Base-by-base conservation (phyloP, 2,113 vertebrate genomes). In the Zosterops lateralis region DNA sequence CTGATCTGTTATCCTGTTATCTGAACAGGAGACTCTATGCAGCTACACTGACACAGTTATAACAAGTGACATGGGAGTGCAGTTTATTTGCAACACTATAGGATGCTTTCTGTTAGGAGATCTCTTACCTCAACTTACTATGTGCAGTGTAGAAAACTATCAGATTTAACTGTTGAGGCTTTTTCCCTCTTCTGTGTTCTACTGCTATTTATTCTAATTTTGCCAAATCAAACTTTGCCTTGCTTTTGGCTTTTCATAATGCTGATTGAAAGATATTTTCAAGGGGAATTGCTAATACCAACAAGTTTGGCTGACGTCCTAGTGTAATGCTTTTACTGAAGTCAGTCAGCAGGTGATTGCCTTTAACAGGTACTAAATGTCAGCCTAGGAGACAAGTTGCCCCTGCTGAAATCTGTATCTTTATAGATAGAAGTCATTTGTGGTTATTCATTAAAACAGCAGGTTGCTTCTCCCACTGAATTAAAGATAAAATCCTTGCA, bases 381-480 rank as follows among this genome's bases (percentile, higher is more conserved):
- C 83, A 93, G 29, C 79, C 62, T 77, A 77, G 66, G 72, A 95
- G 82, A 91, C 51, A 73, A 88, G 89, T 42, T 93, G 60, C 29
- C 34, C 62, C 79, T 21, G 19, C 45, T 84, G 95, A 95, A 96
- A 96, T 93, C 87, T 95, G 67, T 95, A 88, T 58, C 34, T 26
- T 38, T 38, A 38, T 38, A 38, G 38, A 38, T 4, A 87, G 72
- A 31, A 83, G 74, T 73, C 42, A 54, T 92, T 89, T 87, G 66
- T 84, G 70, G 32, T 60, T 87, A 82, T 89, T 91, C 64, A 90
- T 96, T 96, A 93, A 93, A 96, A 74, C 90, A 95, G 76, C 70
- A 94, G 73, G 82, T 26, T 88, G n/a, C 86, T 95, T 87, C 73
- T 93, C 29, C 28, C 29, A 40, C 57, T 81, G 82, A 94, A 90